These are phyloP conservation scores for Smutsia gigantea DNA, from an alignment of 2,797 vertebrate species.

Conservation along the genomic window DNA sequence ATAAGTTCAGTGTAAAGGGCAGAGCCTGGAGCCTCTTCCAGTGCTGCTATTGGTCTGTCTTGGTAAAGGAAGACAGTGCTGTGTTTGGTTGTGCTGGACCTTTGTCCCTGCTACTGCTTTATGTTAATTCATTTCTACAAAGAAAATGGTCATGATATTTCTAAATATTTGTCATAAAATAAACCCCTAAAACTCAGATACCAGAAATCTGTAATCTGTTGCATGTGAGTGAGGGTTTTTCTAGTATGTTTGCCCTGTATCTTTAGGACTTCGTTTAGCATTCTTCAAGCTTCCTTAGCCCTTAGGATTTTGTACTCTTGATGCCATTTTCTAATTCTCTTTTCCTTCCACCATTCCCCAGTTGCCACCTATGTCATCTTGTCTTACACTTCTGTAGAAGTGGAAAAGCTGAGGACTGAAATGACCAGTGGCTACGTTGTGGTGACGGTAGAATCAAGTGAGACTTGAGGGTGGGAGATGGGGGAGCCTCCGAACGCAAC, in stretches of 20 bases:
- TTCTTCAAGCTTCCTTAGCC: slow-evolving; percentile 2
- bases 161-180: slow-evolving; percentile 30
- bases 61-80: not conserved
- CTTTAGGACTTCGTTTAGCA: not conserved
- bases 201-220: slow-evolving; percentile 21
- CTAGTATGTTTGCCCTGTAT: not conserved
- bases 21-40: not conserved
- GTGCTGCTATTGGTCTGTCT: not conserved
- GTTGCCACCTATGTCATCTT: not conserved
- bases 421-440: not conserved
- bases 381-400: not conserved
- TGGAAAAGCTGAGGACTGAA: not conserved
- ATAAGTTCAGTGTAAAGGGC: not conserved
- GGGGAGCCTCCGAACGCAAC: not conserved
- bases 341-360: not conserved
- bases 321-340: not conserved
- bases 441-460: not conserved
- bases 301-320: slow-evolving; percentile 26
- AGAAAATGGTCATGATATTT: not conserved
- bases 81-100: not conserved
- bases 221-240: not conserved
- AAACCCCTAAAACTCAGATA: slow-evolving; percentile 18
- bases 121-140: slow-evolving; percentile 21
- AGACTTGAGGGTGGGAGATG: not conserved
- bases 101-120: slow-evolving; percentile 6